phyloP scores from a whole-genome alignment of 1,140 invertebrate genomes.

The Atopsyche davidsoni region DNA sequence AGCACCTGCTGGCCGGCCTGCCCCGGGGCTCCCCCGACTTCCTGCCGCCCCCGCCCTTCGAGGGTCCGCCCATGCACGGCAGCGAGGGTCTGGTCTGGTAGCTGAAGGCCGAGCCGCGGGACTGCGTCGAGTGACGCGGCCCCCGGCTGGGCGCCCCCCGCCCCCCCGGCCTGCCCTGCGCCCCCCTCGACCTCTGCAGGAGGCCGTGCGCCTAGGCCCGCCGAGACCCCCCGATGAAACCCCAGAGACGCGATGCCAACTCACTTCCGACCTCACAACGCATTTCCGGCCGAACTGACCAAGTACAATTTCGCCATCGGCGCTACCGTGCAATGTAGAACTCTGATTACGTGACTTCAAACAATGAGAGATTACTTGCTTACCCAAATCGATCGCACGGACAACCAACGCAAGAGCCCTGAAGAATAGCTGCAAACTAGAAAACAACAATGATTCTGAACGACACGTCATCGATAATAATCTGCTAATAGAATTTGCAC shows the following conservation, averaged over 20 bases:
- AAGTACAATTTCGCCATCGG: too few relatives aligned
- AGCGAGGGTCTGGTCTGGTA: constrained; percentile 49
- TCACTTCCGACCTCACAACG: not conserved
- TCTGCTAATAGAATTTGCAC: too few relatives aligned
- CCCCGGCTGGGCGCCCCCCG: constrained; percentile 34
- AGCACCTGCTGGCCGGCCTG: constrained; percentile 39
- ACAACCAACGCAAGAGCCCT: too few relatives aligned
- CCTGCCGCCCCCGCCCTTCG: constrained; percentile 36
- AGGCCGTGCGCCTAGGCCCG: not conserved
- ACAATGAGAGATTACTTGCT: too few relatives aligned
- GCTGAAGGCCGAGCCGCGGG: constrained; percentile 52
- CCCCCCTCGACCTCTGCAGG: not conserved
- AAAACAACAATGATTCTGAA: too few relatives aligned
- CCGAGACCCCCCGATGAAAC: not conserved
- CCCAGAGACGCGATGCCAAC: not conserved
- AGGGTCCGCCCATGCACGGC: constrained; percentile 42
- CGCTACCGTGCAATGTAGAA: too few relatives aligned
- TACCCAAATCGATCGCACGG: too few relatives aligned
- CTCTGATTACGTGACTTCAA: too few relatives aligned
- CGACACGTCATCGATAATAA: too few relatives aligned
- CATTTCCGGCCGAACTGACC: too few relatives aligned
- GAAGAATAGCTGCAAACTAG: too few relatives aligned
- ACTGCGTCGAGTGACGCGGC: constrained; percentile 45
- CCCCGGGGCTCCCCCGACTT: constrained; percentile 43
- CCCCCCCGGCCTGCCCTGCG: constrained; percentile 38